Evolutionary conservation across 2,113 vertebrate species (phyloP), one percentile per base, ranked within the genome.

Genomic region (Pelobates fuscus): DNA sequence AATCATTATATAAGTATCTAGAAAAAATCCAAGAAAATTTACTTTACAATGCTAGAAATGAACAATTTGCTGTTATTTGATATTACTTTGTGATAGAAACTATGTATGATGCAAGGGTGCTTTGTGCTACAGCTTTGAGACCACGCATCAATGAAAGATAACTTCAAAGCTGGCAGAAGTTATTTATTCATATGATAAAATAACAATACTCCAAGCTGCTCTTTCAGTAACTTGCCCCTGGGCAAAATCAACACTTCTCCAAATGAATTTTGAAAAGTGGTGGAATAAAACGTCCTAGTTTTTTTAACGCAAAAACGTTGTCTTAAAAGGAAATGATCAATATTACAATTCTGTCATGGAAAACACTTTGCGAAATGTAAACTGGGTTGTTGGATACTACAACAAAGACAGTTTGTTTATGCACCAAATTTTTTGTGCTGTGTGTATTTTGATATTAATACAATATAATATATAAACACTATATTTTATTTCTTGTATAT

Each of bases 211-310:
- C 78, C 60, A 78, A 80, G 72, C 72, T 79, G 77, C 25, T 75
- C 0, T 0, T 80, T 72, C 11, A 15, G 3, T 71, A 72, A 73
- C 46, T 66, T 4, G 20, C 62, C 69, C 80, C 41, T 29, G 61
- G 70, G 78, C 12, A 84, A 81, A 80, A 80, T 18, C 60, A 80
- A 60, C 79, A 77, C 30, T 6, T 24, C 52, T 60, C 69, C 62
- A 52, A 81, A 17, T 46, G 8, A 77, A 70, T 23, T 27, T 24
- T 55, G 60, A 44, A 54, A 59, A 21, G n/a, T 41, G 29, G 37
- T 25, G 12, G 20, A 69, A 76, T 59, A 71, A 77, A 58, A 0
- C 21, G 11, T 5, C 0, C 41, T 68, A 4, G 11, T 23, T 44
- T 58, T 74, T 80, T 65, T 63, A 80, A 67, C 24, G 32, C 25